A percentile compares a stretch with the other conserved stretches of the same genome.
phyloP scores from a whole-genome alignment of 2,113 vertebrate species.

The Mungos mungo region DNA sequence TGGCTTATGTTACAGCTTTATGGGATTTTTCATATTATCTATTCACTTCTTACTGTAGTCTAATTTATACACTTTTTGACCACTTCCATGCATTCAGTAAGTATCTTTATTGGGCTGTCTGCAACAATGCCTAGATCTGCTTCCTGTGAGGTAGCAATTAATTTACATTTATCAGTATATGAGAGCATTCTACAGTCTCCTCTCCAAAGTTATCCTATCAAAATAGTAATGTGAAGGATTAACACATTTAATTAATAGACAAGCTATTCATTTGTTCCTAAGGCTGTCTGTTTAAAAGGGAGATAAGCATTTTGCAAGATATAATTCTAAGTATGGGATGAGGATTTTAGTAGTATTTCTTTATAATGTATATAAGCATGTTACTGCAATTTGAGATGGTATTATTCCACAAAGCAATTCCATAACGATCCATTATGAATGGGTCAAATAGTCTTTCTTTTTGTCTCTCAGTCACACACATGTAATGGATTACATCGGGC shows the following conservation, averaged over 20 bases:
- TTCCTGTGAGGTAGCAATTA: conserved; percentile 31
- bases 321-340: conserved; percentile 8
- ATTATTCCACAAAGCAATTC: conserved; percentile 13
- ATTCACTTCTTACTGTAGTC: neutral
- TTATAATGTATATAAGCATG: neutral
- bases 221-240: conserved; percentile 38
- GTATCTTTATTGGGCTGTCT: neutral
- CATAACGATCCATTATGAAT: neutral
- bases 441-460: neutral
- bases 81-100: neutral
- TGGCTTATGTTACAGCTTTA: neutral
- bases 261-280: conserved; percentile 25
- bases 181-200: neutral
- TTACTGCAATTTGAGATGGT: neutral
- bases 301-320: conserved; percentile 14
- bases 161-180: conserved; percentile 28
- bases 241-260: conserved; percentile 54
- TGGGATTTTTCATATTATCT: conserved; percentile 19
- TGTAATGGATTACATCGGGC: neutral
- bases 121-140: neutral
- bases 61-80: conserved; percentile 40
- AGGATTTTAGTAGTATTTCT: conserved; percentile 32
- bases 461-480: neutral
- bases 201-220: neutral
- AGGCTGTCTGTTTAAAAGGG: conserved; percentile 32